Percentiles rank a stretch among this genome's conserved stretches.
Conservation (phyloP, 2,888 invertebrate species). For the Agonum fuliginosum region DNA sequence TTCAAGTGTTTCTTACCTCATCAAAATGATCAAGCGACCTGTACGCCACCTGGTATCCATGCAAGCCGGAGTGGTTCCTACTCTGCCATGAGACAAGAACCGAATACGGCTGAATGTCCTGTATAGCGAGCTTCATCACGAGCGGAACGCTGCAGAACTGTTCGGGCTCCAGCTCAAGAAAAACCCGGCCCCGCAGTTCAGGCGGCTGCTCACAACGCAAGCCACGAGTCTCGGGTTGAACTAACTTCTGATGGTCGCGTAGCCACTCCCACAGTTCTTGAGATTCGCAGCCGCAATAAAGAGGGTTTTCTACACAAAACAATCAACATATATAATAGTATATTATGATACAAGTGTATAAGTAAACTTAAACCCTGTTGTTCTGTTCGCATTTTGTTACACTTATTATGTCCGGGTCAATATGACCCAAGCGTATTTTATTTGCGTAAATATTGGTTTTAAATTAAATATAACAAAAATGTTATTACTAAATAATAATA, state of each 20-base stretch:
- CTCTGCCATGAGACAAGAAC: conserved; percentile 93
- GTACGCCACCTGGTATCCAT: conserved; percentile 90
- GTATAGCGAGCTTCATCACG: conserved; percentile 88
- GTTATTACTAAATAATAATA: too few species aligned
- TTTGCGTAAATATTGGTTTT: too few species aligned
- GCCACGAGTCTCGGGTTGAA: conserved; percentile 76
- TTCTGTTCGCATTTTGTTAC: too few species aligned
- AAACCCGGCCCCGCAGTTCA: conserved; percentile 83
- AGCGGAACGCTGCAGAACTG: conserved; percentile 90
- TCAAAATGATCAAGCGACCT: conserved; percentile 80
- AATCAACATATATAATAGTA: too few species aligned
- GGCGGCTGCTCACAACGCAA: conserved; percentile 90
- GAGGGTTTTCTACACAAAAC: conserved; percentile 81
- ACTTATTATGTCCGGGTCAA: too few species aligned
- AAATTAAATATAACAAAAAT: too few species aligned
- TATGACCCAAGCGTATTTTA: too few species aligned
- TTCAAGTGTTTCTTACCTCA: conserved; percentile 74
- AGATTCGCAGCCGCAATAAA: conserved; percentile 92
- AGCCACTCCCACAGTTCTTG: conserved; percentile 96
- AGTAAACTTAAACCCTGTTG: too few species aligned
- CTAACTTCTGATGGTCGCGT: conserved; percentile 88
- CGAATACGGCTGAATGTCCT: conserved; percentile 91
- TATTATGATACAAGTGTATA: too few species aligned
- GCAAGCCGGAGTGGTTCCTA: conserved; percentile 88
- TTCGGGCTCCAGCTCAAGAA: conserved; percentile 86